Conservation (phyloP, 2,888 invertebrate species). For the Torymus tubicola region DNA sequence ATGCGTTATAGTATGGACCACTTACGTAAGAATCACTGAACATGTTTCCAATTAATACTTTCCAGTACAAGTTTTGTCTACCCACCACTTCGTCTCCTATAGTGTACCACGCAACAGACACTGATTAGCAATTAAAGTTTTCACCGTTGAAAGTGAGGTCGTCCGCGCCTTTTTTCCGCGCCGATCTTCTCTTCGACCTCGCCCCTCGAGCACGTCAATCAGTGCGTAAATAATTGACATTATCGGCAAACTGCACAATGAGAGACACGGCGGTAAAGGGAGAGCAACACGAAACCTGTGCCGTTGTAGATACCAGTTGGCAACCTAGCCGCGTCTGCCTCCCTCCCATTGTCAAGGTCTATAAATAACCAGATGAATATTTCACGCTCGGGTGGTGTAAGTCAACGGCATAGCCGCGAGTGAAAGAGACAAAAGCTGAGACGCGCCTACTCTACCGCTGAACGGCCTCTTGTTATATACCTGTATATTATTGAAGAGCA, state of each 20-base stretch:
- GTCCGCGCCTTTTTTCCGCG: not conserved
- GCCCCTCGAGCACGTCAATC: conserved; percentile 28
- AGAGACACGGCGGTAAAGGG: not conserved
- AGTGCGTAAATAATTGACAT: conserved; percentile 46
- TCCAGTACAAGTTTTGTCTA: not conserved
- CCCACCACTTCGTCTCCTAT: too few species aligned
- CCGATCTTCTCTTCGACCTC: too few species aligned
- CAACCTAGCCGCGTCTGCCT: too few species aligned
- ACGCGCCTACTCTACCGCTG: too few species aligned
- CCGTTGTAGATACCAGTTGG: too few species aligned
- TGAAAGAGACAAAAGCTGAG: too few species aligned
- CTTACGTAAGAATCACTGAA: not conserved
- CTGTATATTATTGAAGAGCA: conserved; percentile 19
- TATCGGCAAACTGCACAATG: conserved; percentile 21
- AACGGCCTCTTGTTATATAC: too few species aligned
- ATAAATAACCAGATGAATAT: conserved; percentile 49
- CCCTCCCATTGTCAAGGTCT: conserved; percentile 40
- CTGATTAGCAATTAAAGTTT: conserved; percentile 50
- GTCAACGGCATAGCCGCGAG: conserved; percentile 18
- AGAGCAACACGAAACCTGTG: not conserved
- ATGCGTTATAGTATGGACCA: too few species aligned
- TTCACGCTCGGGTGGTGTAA: conserved; percentile 14
- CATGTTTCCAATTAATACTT: conserved; percentile 22
- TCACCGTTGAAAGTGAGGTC: conserved; percentile 4
- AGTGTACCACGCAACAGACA: not conserved